Conservation (phyloP, 64 coral and sea anemone species). For the Dendrophyllia cribrosa region DNA sequence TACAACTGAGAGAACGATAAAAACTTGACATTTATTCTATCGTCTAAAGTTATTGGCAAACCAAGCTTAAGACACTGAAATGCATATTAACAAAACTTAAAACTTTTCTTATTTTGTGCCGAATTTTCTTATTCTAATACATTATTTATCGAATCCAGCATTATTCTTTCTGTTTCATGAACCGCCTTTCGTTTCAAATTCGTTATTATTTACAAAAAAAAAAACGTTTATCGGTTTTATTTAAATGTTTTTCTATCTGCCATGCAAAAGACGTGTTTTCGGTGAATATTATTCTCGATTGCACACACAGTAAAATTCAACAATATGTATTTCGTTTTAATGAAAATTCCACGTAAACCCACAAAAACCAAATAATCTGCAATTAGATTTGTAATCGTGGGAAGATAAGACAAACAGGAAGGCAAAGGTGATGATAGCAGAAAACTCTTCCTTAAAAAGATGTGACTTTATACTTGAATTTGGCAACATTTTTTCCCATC, state of each 20-base stretch:
- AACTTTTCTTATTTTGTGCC: not conserved
- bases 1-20: too few species aligned
- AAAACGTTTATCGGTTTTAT: not conserved
- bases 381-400: not conserved
- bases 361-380: conserved; percentile 10
- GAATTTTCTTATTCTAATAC: not conserved
- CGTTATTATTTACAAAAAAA: not conserved
- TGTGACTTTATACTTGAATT: too few species aligned
- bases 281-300: not conserved
- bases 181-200: not conserved
- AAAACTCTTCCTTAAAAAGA: too few species aligned
- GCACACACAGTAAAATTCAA: not conserved
- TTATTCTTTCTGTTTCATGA: not conserved
- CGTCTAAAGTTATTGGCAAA: too few species aligned
- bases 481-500: not conserved
- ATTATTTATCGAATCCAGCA: conserved; percentile 23
- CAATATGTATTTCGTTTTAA: not conserved
- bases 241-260: not conserved
- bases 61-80: not conserved
- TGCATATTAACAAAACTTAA: not conserved
- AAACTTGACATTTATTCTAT: too few species aligned
- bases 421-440: not conserved
- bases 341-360: not conserved
- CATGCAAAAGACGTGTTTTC: not conserved
- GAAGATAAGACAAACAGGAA: not conserved